Evolutionary conservation across 2,113 vertebrate species (phyloP).

Genomic region (Irena cyanogastra): DNA sequence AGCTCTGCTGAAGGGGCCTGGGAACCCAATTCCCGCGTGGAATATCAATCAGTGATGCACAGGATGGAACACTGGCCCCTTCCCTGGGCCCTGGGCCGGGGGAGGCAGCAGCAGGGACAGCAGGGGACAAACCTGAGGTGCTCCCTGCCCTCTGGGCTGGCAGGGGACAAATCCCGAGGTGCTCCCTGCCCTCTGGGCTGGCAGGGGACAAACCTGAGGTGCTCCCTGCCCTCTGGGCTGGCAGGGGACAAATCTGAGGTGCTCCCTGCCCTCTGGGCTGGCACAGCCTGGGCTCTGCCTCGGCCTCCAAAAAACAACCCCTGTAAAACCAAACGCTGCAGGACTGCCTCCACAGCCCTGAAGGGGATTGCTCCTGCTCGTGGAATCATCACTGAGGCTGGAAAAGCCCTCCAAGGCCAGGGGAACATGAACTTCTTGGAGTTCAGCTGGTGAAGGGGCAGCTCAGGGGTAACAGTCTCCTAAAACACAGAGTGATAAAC

Average conservation of each 20-base stretch:
- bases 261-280: too few relatives aligned
- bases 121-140: accelerated
- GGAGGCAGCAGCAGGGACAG: background rate
- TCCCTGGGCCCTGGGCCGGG: background rate
- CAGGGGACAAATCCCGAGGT: accelerated
- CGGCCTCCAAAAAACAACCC: background rate
- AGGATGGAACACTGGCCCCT: background rate
- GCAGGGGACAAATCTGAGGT: accelerated
- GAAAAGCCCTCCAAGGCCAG: background rate
- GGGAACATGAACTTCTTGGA: background rate
- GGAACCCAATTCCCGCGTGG: background rate
- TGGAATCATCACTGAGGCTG: accelerated
- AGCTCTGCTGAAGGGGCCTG: background rate
- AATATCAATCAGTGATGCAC: background rate
- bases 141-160: too few relatives aligned
- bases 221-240: too few relatives aligned
- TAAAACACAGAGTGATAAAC: background rate
- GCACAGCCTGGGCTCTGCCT: background rate
- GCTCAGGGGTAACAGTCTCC: background rate
- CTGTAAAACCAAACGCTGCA: accelerated
- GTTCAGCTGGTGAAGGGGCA: background rate
- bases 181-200: too few relatives aligned
- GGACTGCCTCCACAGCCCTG: accelerated
- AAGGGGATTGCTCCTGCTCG: too few relatives aligned
- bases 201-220: accelerated